phyloP scores from a whole-genome alignment of 2,888 invertebrate species.

The Phortica magna region DNA sequence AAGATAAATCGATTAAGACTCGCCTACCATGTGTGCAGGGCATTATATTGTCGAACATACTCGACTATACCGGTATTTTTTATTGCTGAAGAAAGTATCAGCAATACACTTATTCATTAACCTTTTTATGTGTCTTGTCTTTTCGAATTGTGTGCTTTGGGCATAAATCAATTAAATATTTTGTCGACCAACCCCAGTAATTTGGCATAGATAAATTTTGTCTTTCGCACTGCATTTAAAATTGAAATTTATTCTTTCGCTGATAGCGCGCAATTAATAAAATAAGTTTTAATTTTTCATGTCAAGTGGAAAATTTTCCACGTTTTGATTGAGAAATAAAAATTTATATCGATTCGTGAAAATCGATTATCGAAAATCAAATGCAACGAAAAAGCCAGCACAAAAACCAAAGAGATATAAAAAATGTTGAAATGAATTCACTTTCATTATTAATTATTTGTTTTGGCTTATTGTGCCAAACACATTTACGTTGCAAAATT shows the following conservation, averaged over 20 bases:
- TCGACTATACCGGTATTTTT: too few relatives aligned
- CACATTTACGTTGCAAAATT: slow-evolving; percentile 18
- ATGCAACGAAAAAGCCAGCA: neutral
- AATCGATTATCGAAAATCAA: neutral
- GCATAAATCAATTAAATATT: slow-evolving; percentile 10
- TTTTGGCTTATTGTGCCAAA: slow-evolving; percentile 15
- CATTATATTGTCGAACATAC: too few relatives aligned
- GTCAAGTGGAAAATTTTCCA: slow-evolving; percentile 5
- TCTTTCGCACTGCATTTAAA: neutral
- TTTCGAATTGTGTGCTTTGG: neutral
- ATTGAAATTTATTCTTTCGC: neutral
- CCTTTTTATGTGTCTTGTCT: neutral
- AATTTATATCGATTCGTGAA: neutral
- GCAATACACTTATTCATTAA: neutral
- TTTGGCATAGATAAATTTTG: neutral
- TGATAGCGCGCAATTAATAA: neutral
- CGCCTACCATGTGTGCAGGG: too few relatives aligned
- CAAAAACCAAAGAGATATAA: neutral
- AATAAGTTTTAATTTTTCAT: neutral
- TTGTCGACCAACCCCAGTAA: neutral
- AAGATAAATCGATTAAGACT: neutral
- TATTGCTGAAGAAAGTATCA: too few relatives aligned
- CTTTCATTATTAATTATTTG: slow-evolving; percentile 25
- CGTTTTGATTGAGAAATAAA: neutral
- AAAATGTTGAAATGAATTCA: neutral